Conservation (phyloP, 2,888 invertebrate genomes). For the Meloe dianella region DNA sequence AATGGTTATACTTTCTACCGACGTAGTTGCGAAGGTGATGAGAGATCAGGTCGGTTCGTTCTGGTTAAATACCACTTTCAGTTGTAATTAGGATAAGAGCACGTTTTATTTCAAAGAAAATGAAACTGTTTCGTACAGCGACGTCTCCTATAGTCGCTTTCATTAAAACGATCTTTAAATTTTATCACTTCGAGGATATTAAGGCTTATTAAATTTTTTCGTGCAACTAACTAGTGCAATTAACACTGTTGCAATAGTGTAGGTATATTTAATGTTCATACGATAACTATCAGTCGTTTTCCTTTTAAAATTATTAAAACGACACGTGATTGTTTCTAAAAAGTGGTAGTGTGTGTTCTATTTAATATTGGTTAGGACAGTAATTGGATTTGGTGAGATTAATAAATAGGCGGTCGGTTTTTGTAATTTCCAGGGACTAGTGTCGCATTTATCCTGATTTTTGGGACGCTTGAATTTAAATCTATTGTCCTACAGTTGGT, state of each 20-base stretch:
- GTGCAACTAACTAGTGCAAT: constrained; percentile 7
- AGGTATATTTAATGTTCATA: not conserved
- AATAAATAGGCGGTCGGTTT: constrained; percentile 27
- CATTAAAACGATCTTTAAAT: constrained; percentile 31
- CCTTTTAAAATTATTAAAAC: not conserved
- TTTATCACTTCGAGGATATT: constrained; percentile 23
- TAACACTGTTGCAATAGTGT: constrained; percentile 8
- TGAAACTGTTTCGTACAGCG: constrained; percentile 39
- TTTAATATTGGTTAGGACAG: not conserved
- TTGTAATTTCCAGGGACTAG: constrained; percentile 11
- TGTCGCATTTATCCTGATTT: constrained; percentile 26
- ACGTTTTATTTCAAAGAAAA: constrained; percentile 43
- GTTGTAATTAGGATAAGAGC: constrained; percentile 42
- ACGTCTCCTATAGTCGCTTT: constrained; percentile 12
- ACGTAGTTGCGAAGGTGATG: constrained; percentile 14
- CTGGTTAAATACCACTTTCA: constrained; percentile 41
- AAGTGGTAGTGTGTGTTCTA: not conserved
- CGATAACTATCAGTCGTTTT: not conserved
- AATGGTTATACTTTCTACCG: not conserved
- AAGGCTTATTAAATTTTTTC: constrained; percentile 29
- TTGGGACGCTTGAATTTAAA: constrained; percentile 21
- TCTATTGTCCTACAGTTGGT: constrained; percentile 21
- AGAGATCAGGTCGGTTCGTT: constrained; percentile 31
- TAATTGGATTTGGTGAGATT: constrained; percentile 15
- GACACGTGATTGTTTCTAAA: not conserved